Percentiles rank a stretch among this genome's conserved stretches.
phyloP scores from a whole-genome alignment of 2,888 invertebrate genomes.

The Napeogenes sylphis region DNA sequence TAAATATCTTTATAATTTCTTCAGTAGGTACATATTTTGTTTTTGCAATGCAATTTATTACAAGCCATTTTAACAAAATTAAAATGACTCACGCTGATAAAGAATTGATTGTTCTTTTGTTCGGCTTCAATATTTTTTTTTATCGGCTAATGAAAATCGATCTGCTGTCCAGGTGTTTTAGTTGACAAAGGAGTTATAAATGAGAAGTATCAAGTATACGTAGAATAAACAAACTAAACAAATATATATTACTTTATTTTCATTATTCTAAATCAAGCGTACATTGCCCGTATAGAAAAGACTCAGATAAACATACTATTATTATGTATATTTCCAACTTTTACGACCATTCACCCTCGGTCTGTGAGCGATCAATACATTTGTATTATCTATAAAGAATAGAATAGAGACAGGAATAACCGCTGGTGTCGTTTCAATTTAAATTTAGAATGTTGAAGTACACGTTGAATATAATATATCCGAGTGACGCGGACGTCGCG shows the following conservation, averaged over 20 bases:
- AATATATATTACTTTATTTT: too few species aligned
- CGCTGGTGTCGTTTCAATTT: constrained; percentile 26
- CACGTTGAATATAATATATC: constrained; percentile 25
- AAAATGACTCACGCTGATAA: neutral
- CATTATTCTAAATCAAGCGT: too few species aligned
- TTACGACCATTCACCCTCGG: constrained; percentile 17
- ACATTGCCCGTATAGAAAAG: neutral
- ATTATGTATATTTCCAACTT: constrained; percentile 10
- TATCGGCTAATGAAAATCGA: constrained; percentile 15
- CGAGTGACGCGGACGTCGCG: constrained; percentile 20
- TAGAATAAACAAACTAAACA: too few species aligned
- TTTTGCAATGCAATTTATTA: neutral
- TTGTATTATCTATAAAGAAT: constrained; percentile 16
- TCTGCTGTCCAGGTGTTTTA: neutral
- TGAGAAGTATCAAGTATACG: too few species aligned
- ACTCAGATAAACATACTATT: constrained; percentile 1
- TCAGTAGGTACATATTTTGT: neutral
- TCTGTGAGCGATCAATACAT: constrained; percentile 17
- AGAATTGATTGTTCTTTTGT: constrained; percentile 7
- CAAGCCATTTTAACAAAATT: neutral
- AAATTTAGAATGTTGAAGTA: constrained; percentile 26
- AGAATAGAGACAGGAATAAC: constrained; percentile 19
- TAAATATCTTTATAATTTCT: neutral
- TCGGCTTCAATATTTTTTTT: constrained; percentile 17
- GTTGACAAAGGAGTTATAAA: neutral